phyloP scores from a whole-genome alignment of 2,797 vertebrate genomes.

The Lagorchestes hirsutus region DNA sequence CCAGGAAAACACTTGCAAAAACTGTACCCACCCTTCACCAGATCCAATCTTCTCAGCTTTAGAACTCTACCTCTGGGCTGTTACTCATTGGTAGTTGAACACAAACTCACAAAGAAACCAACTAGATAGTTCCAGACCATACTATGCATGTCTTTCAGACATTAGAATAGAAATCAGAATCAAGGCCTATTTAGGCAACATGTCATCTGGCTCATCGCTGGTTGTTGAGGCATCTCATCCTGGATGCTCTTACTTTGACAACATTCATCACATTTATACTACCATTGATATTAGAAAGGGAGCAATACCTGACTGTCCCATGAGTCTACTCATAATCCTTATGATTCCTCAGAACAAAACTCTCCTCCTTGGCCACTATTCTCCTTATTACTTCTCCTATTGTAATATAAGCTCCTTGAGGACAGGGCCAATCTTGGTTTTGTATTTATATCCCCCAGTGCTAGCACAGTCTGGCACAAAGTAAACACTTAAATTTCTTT shows the following conservation, averaged over 20 bases:
- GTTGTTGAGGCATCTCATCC: no score
- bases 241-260: not conserved
- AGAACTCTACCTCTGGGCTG: not conserved
- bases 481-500: not conserved
- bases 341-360: not conserved
- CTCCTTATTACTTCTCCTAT: not conserved
- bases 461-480: not conserved
- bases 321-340: not conserved
- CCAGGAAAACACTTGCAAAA: not conserved
- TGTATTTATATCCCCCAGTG: not conserved
- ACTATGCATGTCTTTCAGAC: no score
- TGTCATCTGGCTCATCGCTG: no score
- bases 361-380: not conserved
- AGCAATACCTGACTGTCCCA: not conserved
- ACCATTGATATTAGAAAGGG: not conserved
- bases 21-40: not conserved
- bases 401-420: not conserved
- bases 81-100: not conserved
- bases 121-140: not conserved
- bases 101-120: not conserved
- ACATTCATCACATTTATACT: not conserved
- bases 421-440: not conserved
- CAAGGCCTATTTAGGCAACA: no score
- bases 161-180: no score
- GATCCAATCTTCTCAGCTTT: not conserved